phyloP scores from a whole-genome alignment of 2,888 invertebrate species.

The Odontocerum albicorne region DNA sequence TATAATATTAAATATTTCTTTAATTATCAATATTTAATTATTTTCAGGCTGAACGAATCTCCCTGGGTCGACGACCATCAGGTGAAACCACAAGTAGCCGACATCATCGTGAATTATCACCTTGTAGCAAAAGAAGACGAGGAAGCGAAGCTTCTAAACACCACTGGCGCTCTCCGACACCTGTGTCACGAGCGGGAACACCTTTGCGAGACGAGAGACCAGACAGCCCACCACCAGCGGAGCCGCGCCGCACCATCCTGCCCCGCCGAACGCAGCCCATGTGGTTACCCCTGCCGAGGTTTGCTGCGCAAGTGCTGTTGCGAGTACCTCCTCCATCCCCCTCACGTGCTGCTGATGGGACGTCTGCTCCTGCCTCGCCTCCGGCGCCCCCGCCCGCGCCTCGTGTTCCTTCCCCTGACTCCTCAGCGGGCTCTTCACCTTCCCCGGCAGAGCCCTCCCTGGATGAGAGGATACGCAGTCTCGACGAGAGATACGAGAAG shows the following conservation, averaged over 20 bases:
- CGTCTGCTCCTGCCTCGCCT: slow-evolving; percentile 49
- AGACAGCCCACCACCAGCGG: slow-evolving; percentile 65
- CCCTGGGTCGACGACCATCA: slow-evolving; percentile 34
- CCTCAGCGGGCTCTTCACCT: slow-evolving; percentile 66
- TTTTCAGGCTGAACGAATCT: slow-evolving; percentile 41
- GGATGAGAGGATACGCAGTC: slow-evolving; percentile 87
- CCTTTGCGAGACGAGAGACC: slow-evolving; percentile 82
- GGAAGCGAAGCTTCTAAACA: slow-evolving; percentile 41
- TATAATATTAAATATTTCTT: too few relatives aligned
- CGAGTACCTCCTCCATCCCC: slow-evolving; percentile 52
- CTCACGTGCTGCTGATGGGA: slow-evolving; percentile 46
- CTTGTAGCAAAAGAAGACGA: slow-evolving; percentile 31
- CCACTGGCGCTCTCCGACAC: slow-evolving; percentile 44
- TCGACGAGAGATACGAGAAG: slow-evolving; percentile 92
- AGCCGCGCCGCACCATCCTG: slow-evolving; percentile 67
- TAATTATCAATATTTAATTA: not conserved
- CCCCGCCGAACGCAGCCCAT: slow-evolving; percentile 65
- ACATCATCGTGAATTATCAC: slow-evolving; percentile 45
- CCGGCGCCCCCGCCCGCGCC: slow-evolving; percentile 62
- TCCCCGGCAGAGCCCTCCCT: slow-evolving; percentile 79
- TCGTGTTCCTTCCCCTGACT: slow-evolving; percentile 72
- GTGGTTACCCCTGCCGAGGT: slow-evolving; percentile 85
- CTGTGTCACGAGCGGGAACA: slow-evolving; percentile 81
- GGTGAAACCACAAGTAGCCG: slow-evolving; percentile 44
- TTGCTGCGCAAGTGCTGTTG: slow-evolving; percentile 71